Evolutionary conservation across 2,888 invertebrate genomes (phyloP), one percentile per base, ranked within the genome.

Genomic region (Cheilosia impressa): DNA sequence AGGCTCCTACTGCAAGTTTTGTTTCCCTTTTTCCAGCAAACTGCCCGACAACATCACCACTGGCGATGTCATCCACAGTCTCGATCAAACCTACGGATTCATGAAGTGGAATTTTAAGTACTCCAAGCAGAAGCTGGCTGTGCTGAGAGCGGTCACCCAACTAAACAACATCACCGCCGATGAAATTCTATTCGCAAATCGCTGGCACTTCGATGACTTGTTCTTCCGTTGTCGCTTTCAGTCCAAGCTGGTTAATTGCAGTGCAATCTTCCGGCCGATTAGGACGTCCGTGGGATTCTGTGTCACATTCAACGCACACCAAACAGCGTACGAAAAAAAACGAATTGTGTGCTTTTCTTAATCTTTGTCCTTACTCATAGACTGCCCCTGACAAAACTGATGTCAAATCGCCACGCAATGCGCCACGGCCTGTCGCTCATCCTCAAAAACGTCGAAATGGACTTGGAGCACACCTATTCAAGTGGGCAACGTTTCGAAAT

Each of bases 271-370:
- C 89, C 90, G 91, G 47, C 91, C 93, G 0, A 91, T 94, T 0
- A 91, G 93, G 5, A 94, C 94, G 0, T 90, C 90, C 47, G 92
- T 92, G 27, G 95, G 95, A 0, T 92, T 93, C 66, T 95, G 95
- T 88, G 95, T 95, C 83, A 90, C 93, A 0, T 95, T 95, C 87
- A 95, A 95, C 89, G 89, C 90, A 2, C 88, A 89, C 3, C 90
- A 91, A 65, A 72, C 77, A 5, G n/a, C 4, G 73, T 91, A 58
- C 41, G 90, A 15, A 9, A 15, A 22, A 2, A 47, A 1, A 19
- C 19, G 3, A n/a, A 13, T 6, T 24, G 1, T 24, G 13, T 6
- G 1, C 3, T 15, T 52, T 6, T 0, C 31, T 34, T 4, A 19
- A 41, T 1, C 27, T 31, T 31, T 31, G 9, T 31, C 24, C n/a